A percentile compares a stretch with the other conserved stretches of the same genome.
These are phyloP conservation scores for Lordiphosa mommai DNA, from an alignment of 1,140 invertebrate genomes.

Conservation along the genomic window DNA sequence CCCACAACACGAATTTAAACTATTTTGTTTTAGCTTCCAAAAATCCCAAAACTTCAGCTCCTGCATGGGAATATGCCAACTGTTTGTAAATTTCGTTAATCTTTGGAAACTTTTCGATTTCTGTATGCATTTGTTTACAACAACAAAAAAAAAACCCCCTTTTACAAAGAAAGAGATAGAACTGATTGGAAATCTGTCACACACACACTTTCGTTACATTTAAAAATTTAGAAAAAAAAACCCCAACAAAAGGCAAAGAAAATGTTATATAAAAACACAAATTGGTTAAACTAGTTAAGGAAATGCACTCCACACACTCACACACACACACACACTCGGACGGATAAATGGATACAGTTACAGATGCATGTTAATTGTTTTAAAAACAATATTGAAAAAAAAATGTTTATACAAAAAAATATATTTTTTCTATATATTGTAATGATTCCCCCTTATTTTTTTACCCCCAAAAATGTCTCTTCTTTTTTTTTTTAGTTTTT, in stretches of 20 bases:
- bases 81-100: conserved; percentile 28
- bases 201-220: conserved; percentile 5
- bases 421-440: conserved; percentile 43
- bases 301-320: not conserved
- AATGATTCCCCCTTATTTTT: conserved; percentile 31
- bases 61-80: not conserved
- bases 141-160: conserved; percentile 1
- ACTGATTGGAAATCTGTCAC: not conserved
- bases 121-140: conserved; percentile 31
- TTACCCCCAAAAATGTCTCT: no score
- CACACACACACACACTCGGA: conserved; percentile 1
- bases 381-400: conserved; percentile 23
- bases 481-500: conserved; percentile 2
- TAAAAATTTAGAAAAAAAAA: not conserved
- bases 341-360: conserved; percentile 20
- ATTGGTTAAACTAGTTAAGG: no score
- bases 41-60: conserved; percentile 13
- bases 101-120: conserved; percentile 18
- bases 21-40: conserved; percentile 15
- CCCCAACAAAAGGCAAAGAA: not conserved
- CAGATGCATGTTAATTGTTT: conserved; percentile 35
- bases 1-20: conserved; percentile 11
- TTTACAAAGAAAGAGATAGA: not conserved
- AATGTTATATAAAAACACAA: not conserved
- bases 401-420: not conserved